Base-by-base conservation (phyloP, 2,888 invertebrate species). In the Agonopterix heracliana region DNA sequence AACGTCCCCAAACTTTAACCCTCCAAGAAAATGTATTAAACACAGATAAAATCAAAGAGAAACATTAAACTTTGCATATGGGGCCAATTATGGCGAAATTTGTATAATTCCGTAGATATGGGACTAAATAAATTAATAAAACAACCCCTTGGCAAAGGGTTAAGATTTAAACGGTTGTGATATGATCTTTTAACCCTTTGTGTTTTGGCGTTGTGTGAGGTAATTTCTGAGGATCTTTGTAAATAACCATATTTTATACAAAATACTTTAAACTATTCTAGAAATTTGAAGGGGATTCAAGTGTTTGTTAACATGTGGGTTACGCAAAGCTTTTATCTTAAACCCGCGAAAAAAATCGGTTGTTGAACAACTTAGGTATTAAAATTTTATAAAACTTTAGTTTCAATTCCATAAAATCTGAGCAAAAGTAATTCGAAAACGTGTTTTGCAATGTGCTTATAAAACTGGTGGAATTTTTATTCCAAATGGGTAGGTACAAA, bases 11-110 rank as follows among this genome's bases (percentile, higher is more conserved):
- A 26, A 26, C 26, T 26, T 38, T 0, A 11, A 41, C 41, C 43
- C 46, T 43, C 60, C 61, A 72, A 74, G 73, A 71, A 77, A 82
- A 78, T 80, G 76, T 78, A 81, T 78, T 74, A 76, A 74, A 66
- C 65, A 44, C 12, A 63, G 85, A 86, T 85, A 83, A 78, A 71
- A 83, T 81, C 84, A 58, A 68, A 66, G 61, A 64, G 65, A 61
- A 68, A 66, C 78, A 78, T 76, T 80, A 75, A 83, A 80, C 78
- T 78, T 83, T 83, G 81, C 86, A 85, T 86, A 86, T 86, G 85
- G 79, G 81, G 70, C 68, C 74, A 81, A 82, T 85, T 82, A 85
- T 64, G 65, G 58, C 64, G 55, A 66, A 75, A 79, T 79, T 81
- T 73, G 81, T 79, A 72, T 74, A 76, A 76, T 78, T 67, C 57